Conservation (phyloP, 2,797 vertebrate genomes). For the Kryptolebias ocellatus region DNA sequence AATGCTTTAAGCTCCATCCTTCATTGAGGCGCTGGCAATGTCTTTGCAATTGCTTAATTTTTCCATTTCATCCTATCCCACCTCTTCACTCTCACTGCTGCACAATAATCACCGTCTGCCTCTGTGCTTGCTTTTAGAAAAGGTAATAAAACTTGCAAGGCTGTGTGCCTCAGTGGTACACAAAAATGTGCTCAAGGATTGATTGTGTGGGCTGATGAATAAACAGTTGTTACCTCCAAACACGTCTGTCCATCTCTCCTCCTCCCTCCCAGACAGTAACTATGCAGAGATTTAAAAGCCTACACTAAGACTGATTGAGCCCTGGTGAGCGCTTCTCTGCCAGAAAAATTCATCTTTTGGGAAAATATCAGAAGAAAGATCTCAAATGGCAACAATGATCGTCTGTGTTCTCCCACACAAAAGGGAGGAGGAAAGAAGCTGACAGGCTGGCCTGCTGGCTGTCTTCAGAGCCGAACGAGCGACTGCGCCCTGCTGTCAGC, state of each 20-base stretch:
- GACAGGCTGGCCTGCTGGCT: constrained; percentile 43
- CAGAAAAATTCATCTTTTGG: constrained; percentile 45
- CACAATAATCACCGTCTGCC: constrained; percentile 43
- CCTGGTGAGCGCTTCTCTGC: constrained; percentile 38
- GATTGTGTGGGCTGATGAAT: constrained; percentile 69
- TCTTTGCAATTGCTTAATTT: constrained; percentile 52
- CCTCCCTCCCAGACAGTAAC: constrained; percentile 47
- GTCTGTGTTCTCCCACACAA: constrained; percentile 62
- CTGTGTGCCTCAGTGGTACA: constrained; percentile 49
- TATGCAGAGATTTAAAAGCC: constrained; percentile 53
- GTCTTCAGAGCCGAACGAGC: constrained; percentile 43
- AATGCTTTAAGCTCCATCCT: constrained; percentile 33
- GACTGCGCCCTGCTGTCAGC: constrained; percentile 43
- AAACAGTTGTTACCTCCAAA: constrained; percentile 63
- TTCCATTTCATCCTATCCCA: constrained; percentile 47
- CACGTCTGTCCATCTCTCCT: constrained; percentile 46
- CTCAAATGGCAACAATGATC: constrained; percentile 58
- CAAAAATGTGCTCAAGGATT: constrained; percentile 55
- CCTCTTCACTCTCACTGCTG: constrained; percentile 15
- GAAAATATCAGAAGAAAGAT: constrained; percentile 55
- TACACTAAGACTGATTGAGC: constrained; percentile 35
- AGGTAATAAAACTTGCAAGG: constrained; percentile 64
- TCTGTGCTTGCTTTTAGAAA: constrained; percentile 49
- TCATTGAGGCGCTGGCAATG: constrained; percentile 23
- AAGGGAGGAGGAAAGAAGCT: constrained; percentile 47